These are phyloP conservation scores for Salvelinus sp. DNA, from an alignment of 2,113 vertebrate species.

Conservation along the genomic window DNA sequence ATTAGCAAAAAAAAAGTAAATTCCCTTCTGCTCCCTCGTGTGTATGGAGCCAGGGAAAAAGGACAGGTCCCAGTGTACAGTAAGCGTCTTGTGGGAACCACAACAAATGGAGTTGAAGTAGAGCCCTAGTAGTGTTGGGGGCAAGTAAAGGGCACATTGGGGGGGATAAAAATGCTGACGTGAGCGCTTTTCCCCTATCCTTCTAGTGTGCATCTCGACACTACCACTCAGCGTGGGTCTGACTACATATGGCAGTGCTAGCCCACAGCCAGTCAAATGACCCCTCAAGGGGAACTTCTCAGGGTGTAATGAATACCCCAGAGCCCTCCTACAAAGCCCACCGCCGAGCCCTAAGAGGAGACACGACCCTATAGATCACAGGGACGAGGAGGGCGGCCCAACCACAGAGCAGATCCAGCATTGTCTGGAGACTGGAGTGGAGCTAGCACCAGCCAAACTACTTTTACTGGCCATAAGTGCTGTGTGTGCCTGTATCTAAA, in stretches of 20 bases:
- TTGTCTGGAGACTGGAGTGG: neutral
- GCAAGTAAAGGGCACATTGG: constrained; percentile 37
- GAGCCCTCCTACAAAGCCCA: constrained; percentile 18
- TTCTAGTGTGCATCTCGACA: neutral
- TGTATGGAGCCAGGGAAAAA: no score
- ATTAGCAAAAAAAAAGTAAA: no score
- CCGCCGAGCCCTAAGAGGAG: constrained; percentile 24
- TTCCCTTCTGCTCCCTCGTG: no score
- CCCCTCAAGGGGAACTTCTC: constrained; percentile 21
- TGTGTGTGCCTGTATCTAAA: no score
- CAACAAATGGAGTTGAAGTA: neutral
- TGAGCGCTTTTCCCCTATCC: constrained; percentile 5
- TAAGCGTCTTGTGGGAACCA: neutral
- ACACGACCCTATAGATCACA: constrained; percentile 46
- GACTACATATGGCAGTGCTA: constrained; percentile 68
- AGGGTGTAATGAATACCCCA: constrained; percentile 61
- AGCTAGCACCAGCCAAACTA: neutral
- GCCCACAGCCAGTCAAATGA: constrained; percentile 50
- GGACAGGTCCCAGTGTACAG: no score
- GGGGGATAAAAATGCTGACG: constrained; percentile 48
- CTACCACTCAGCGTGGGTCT: constrained; percentile 21
- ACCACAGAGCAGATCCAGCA: constrained; percentile 10
- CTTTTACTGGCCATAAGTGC: neutral
- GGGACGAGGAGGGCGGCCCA: constrained; percentile 1
- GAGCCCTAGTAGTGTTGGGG: neutral